Evolutionary conservation across 2,888 invertebrate species (phyloP), one percentile per base, ranked within the genome.

Genomic region (Ophion costatus): DNA sequence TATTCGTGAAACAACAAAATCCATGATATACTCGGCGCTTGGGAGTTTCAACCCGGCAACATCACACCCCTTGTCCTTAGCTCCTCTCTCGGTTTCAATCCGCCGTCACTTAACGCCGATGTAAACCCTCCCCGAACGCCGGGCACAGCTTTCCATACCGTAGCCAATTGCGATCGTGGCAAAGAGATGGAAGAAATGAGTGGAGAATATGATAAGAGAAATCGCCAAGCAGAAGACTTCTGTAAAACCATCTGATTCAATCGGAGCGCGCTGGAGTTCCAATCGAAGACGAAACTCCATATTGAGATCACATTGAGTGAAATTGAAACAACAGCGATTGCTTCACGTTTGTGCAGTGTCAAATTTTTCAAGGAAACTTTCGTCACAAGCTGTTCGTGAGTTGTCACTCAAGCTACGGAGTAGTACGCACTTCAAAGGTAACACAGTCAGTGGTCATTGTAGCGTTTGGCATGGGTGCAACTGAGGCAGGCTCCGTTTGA

Each of bases 1-100:
- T 74, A 85, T 84, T 88, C 77, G 82, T 79, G 79, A 87, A 84
- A 84, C 84, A 86, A 66, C 73, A 66, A 17, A 61, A 77, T 42
- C 33, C 20, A 78, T 42, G 61, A 45, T n/a, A 57, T 33, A 71
- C 33, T 71, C 70, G 4, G 38, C 56, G 14, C 20, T 24, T 38
- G 33, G 11, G 64, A 51, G 64, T 67, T 83, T 59, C 70, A 78
- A 77, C 77, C 56, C 51, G 42, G 5, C 7, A 70, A 73, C 61
- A 73, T 42, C 57, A 56, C 73, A 66, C 64, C 70, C 42, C 79
- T 82, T 67, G 77, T 51, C 63, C 67, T 29, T 51, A 51, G 42
- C 51, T 38, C 29, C 57, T 14, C 57, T 71, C 71, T 76, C 78
- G 79, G 82, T 85, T 85, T 82, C 85, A 85, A 85, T 82, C 85